These are phyloP conservation scores for Aphelenchoides fujianensis DNA, from an alignment of 1,140 invertebrate genomes.

Conservation along the genomic window DNA sequence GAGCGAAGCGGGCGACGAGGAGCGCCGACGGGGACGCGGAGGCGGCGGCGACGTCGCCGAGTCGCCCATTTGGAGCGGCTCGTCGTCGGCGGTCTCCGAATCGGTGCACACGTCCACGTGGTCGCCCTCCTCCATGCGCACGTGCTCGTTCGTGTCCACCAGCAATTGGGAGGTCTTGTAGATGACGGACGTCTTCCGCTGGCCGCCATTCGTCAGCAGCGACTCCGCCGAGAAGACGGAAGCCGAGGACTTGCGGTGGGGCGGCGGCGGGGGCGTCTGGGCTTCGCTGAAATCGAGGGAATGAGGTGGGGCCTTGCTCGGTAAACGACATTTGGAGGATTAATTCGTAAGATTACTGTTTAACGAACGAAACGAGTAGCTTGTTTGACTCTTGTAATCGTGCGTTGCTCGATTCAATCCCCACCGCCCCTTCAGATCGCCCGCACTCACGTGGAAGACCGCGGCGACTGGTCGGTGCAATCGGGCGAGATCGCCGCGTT, in stretches of 20 bases:
- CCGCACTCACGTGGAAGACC: neutral
- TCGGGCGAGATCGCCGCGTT: neutral
- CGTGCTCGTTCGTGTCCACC: neutral
- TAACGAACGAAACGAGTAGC: neutral
- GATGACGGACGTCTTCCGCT: neutral
- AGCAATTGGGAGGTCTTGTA: constrained; percentile 3
- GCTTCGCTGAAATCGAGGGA: neutral
- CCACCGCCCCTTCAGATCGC: neutral
- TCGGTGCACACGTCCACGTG: constrained; percentile 1
- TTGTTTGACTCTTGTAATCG: too few relatives aligned
- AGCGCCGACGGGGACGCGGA: neutral
- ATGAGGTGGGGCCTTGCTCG: neutral
- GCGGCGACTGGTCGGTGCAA: neutral
- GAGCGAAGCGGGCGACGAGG: neutral
- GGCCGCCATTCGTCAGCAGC: neutral
- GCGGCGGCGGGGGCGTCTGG: neutral
- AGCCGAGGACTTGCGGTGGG: neutral
- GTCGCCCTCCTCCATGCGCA: neutral
- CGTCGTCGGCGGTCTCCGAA: constrained; percentile 4
- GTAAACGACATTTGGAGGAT: neutral
- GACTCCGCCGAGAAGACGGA: constrained; percentile 7
- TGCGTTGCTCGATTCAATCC: neutral
- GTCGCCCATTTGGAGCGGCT: neutral
- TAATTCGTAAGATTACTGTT: neutral
- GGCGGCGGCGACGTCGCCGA: neutral